phyloP scores from a whole-genome alignment of 2,888 invertebrate genomes.

The Darwinula stevensoni region DNA sequence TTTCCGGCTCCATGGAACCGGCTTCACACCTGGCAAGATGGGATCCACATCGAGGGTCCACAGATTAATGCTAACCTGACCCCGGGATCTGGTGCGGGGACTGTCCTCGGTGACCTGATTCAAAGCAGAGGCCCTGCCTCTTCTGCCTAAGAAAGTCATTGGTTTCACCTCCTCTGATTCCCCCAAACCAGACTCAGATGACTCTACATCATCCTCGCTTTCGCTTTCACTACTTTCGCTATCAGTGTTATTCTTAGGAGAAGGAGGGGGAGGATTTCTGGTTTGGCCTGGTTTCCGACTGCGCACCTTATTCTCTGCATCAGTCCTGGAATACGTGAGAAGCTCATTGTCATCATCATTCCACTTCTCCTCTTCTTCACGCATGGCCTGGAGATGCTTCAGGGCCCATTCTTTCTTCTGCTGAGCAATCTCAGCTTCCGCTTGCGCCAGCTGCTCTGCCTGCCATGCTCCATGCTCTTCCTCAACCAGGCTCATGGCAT shows the following conservation, averaged over 20 bases:
- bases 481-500: conserved; percentile 79
- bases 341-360: conserved; percentile 24
- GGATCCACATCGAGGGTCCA: conserved; percentile 41
- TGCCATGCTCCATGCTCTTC: conserved; percentile 41
- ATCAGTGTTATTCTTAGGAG: too few species aligned
- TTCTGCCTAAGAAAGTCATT: too few species aligned
- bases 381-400: conserved; percentile 26
- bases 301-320: conserved; percentile 55
- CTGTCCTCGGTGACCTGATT: conserved; percentile 13
- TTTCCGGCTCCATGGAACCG: too few species aligned
- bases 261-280: too few species aligned
- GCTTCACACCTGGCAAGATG: conserved; percentile 25
- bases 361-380: conserved; percentile 20
- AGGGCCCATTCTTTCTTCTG: conserved; percentile 67
- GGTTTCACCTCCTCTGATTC: too few species aligned
- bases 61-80: conserved; percentile 48
- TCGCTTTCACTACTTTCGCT: too few species aligned
- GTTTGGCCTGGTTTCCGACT: too few species aligned
- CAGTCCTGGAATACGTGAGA: conserved; percentile 42
- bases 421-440: conserved; percentile 57
- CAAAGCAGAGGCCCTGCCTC: too few species aligned
- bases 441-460: conserved; percentile 56
- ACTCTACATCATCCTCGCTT: too few species aligned
- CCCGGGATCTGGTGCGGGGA: conserved; percentile 44
- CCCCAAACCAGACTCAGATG: too few species aligned